These are phyloP conservation scores for Idaea dimidiata DNA, from an alignment of 2,888 invertebrate species.

Conservation along the genomic window DNA sequence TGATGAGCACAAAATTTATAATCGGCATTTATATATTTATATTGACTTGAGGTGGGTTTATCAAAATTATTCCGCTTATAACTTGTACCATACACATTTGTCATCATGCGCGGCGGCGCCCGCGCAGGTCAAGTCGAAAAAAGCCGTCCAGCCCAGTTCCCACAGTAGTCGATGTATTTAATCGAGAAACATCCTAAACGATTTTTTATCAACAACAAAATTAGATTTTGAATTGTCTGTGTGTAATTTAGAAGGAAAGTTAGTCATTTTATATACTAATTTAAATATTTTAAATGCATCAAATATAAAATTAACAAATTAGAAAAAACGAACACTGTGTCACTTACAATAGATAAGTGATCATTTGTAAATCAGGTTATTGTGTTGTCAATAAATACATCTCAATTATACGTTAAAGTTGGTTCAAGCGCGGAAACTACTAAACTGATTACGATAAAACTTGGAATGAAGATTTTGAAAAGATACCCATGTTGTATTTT, in stretches of 20 bases:
- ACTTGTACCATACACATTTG: constrained; percentile 41
- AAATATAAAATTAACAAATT: neutral
- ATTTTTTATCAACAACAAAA: constrained; percentile 31
- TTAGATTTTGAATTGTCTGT: constrained; percentile 9
- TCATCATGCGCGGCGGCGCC: constrained; percentile 62
- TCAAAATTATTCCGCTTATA: constrained; percentile 14
- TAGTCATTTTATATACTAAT: neutral
- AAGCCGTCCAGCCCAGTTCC: constrained; percentile 65
- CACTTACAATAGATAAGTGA: too few relatives aligned
- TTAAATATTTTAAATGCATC: neutral
- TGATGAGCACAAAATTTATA: too few relatives aligned
- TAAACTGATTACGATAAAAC: too few relatives aligned
- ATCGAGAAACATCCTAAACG: constrained; percentile 35
- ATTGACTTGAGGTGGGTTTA: neutral
- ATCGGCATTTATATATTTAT: too few relatives aligned
- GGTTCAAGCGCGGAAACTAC: too few relatives aligned
- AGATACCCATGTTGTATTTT: too few relatives aligned
- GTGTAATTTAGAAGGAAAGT: constrained; percentile 4
- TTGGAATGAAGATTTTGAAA: too few relatives aligned
- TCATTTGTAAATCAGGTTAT: too few relatives aligned
- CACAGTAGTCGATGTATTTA: constrained; percentile 55
- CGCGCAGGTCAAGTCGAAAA: constrained; percentile 64
- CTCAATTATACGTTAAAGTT: too few relatives aligned
- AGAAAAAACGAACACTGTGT: too few relatives aligned
- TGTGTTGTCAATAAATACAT: too few relatives aligned